Base-by-base conservation (phyloP, 2,888 invertebrate species). In the Auanema freiburgensis region DNA sequence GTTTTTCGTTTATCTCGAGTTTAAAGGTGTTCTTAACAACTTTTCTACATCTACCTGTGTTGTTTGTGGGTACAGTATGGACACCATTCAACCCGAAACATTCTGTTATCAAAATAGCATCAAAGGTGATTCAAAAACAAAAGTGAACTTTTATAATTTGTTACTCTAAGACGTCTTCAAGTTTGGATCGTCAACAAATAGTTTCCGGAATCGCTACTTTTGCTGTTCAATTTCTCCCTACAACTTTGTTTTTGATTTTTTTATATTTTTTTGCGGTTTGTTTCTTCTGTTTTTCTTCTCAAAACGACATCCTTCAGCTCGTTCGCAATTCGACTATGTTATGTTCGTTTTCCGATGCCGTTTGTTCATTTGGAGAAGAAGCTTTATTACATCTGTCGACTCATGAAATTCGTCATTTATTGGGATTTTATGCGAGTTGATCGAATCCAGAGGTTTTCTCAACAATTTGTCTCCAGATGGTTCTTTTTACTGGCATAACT, bases 271-370 rank as follows among this genome's bases (percentile, higher is more conserved):
- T 62, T 1, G 52, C 60, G 23, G 65, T 63, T 54, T 53, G 46
- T 12, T 16, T 12, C 5, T 25, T n/a, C n/a, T n/a, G n/a, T 14
- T 11, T 2, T 18, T 1, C 33, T 3, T 52, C 18, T 14, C 52
- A 10, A 25, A 18, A 40, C 1, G 41, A 16, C 8, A 10, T 16
- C 33, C 33, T 71, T 16, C 42, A 68, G 57, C 55, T 72, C 6
- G 59, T 64, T 51, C 54, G 50, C 14, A 69, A 72, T 33, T 59
- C 69, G 4, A 69, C 69, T 21, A 11, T 72, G 33, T 60, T 67
- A 57, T 72, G 72, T 53, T 56, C 67, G 6, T 72, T 67, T 40
- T 69, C 72, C 12, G 72, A 72, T 51, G 66, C 67, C 21, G 67
- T 66, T 14, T 72, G 72, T 44, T 56, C 64, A 12, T 66, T 72